These are phyloP conservation scores for Sorex fumeus DNA, from an alignment of 2,113 vertebrate species.

Conservation along the genomic window DNA sequence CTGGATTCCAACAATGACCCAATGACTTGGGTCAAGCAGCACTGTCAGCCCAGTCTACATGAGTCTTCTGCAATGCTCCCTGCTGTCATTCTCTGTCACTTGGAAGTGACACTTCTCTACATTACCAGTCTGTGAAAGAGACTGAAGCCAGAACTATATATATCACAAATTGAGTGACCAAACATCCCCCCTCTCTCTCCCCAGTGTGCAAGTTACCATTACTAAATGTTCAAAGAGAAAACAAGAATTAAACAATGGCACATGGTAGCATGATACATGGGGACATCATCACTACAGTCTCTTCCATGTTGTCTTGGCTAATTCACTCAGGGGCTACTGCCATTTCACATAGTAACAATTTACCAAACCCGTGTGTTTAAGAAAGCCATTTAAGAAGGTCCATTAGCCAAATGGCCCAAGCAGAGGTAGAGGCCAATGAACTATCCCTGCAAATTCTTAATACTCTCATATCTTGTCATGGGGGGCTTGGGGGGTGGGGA, in stretches of 20 bases:
- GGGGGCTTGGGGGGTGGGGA: slow-evolving; percentile 41
- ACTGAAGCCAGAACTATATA: neutral
- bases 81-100: neutral
- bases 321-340: neutral
- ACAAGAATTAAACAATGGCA: slow-evolving; percentile 4
- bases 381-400: slow-evolving; percentile 43
- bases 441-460: slow-evolving; percentile 66
- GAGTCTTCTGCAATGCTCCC: neutral
- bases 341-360: slow-evolving; percentile 8
- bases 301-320: slow-evolving; percentile 32
- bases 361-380: neutral
- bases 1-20: neutral
- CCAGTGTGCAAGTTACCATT: neutral
- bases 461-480: slow-evolving; percentile 64
- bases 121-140: neutral
- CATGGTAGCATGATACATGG: neutral
- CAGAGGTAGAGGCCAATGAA: slow-evolving; percentile 49
- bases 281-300: neutral
- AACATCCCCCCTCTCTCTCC: slow-evolving; percentile 4
- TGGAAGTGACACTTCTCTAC: neutral
- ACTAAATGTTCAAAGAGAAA: neutral
- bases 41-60: neutral
- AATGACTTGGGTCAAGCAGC: neutral
- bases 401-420: neutral
- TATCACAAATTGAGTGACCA: neutral